Conservation (phyloP, 2,797 vertebrate species). For the Sebastes jordani region DNA sequence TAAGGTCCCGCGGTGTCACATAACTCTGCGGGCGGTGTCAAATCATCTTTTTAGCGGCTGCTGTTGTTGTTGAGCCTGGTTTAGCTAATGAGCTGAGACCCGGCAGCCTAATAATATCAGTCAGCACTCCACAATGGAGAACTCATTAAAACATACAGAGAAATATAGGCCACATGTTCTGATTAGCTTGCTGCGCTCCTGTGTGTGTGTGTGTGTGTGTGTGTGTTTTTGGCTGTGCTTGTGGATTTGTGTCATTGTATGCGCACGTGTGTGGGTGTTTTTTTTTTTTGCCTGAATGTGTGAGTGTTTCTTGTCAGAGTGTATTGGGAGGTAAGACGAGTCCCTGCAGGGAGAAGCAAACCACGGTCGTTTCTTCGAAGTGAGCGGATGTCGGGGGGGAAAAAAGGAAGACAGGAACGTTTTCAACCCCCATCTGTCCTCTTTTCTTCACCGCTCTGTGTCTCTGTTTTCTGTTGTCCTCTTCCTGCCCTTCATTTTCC, state of each 20-base stretch:
- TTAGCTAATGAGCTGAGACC: conserved; percentile 74
- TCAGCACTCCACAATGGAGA: conserved; percentile 55
- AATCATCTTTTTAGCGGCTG: conserved; percentile 69
- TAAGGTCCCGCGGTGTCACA: conserved; percentile 56
- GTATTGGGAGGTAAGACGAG: conserved; percentile 36
- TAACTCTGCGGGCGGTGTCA: conserved; percentile 55
- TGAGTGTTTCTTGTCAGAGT: conserved; percentile 4
- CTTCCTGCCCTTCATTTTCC: conserved; percentile 48
- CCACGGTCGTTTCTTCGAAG: conserved; percentile 37
- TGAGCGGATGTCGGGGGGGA: conserved; percentile 10
- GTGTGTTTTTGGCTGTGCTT: not conserved
- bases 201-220: not conserved
- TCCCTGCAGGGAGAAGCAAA: conserved; percentile 33
- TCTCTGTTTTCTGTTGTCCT: conserved; percentile 52
- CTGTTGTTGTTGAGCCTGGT: conserved; percentile 62
- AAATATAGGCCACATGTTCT: conserved; percentile 61
- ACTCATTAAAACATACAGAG: conserved; percentile 66
- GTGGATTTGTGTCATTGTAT: conserved; percentile 17
- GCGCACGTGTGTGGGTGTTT: not conserved
- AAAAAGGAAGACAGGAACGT: not conserved
- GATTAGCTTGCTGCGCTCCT: conserved; percentile 47
- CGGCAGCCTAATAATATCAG: conserved; percentile 69
- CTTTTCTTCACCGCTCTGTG: conserved; percentile 4
- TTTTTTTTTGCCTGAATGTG: not conserved
- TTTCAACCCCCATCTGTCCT: conserved; percentile 38